Evolutionary conservation across 2,113 vertebrate species (phyloP), one percentile per base, ranked within the genome.

Genomic region (Cryptotis parvus): DNA sequence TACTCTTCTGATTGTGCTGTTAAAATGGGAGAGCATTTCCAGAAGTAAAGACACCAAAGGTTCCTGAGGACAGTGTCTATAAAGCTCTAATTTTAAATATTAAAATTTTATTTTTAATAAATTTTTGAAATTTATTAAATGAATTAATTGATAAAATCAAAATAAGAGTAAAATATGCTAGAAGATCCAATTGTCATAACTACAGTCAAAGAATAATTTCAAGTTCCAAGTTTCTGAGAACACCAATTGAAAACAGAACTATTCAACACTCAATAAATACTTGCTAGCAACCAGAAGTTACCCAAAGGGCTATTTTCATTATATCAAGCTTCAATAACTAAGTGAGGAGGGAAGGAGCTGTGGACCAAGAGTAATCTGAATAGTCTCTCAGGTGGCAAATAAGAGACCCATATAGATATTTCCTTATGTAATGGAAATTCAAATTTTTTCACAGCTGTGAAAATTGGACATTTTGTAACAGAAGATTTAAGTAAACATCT

Each of bases 401-500:
- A 85, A 4, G 8, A 89, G 45, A 22, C 18, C 35, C 20, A 76
- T 9, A 16, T 4, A 75, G 39, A 22, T 45, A 70, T 26, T 33
- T 76, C 24, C 29, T 86, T 41, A 29, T 69, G 12, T 27, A 70
- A 41, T 37, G 33, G 39, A 52, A 52, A 52, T 16, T 14, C 49
- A 39, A 74, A 72, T n/a, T n/a, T n/a, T n/a, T n/a, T n/a, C n/a
- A n/a, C n/a, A n/a, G n/a, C n/a, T n/a, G n/a, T n/a, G n/a, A n/a
- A n/a, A n/a, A 86, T 74, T 7, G 3, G 18, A 63, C 24, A 63
- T 63, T 22, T 15, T 15, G 26, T 20, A 63, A 22, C 14, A 63
- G 58, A 27, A 63, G 24, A 63, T 31, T 69, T 81, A 87, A 16
- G 33, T 92, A 91, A 79, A 68, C 35, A 68, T 85, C 10, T 84